A percentile compares a stretch with the other conserved stretches of the same genome.
Conservation (phyloP, 2,113 vertebrate genomes). For the Raja brachyura region DNA sequence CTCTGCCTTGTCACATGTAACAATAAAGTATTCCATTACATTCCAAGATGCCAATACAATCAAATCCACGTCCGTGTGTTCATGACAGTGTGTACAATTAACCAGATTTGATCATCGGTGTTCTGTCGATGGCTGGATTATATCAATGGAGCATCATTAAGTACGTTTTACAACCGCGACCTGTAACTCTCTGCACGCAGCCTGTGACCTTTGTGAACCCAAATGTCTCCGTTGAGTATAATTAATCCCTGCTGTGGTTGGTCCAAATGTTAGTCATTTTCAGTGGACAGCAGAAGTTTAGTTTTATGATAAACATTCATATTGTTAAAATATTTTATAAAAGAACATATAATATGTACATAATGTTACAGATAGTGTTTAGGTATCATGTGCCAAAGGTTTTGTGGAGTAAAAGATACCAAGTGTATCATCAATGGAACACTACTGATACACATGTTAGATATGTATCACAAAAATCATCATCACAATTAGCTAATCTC, state of each 20-base stretch:
- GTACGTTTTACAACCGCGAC: conserved; percentile 39
- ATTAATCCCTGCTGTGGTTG: conserved; percentile 1
- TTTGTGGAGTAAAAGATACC: not conserved
- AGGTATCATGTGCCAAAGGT: not conserved
- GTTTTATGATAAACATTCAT: not conserved
- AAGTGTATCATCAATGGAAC: too few species aligned
- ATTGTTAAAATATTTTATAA: not conserved
- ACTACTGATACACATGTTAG: too few species aligned
- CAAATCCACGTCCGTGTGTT: not conserved
- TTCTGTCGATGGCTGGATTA: conserved; percentile 14
- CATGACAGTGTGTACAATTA: not conserved
- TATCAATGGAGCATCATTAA: conserved; percentile 42
- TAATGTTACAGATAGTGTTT: not conserved
- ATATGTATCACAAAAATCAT: not conserved
- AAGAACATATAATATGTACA: not conserved
- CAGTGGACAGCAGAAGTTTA: not conserved
- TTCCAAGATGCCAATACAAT: not conserved
- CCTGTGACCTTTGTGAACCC: not conserved
- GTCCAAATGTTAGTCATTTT: not conserved
- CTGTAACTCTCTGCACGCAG: not conserved
- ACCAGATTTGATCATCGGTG: not conserved
- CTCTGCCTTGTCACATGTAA: too few species aligned
- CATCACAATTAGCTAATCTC: not conserved
- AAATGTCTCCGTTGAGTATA: not conserved
- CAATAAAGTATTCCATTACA: too few species aligned